Evolutionary conservation across 2,888 invertebrate species (phyloP).

Genomic region (Meta bourneti): DNA sequence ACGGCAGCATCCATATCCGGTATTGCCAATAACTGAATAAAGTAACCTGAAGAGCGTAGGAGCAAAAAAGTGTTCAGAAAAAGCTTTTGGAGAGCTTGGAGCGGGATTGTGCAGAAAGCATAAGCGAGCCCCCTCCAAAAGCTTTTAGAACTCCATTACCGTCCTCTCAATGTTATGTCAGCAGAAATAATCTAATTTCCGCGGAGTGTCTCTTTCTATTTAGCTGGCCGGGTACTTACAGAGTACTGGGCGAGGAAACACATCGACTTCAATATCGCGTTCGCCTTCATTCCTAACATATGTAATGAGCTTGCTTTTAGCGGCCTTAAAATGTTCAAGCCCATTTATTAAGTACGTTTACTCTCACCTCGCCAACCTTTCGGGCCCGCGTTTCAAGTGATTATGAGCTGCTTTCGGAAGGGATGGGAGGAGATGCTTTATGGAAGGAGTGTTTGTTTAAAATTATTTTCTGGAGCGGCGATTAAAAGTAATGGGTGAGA

Average conservation of each 20-base stretch:
- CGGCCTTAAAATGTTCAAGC: slow-evolving; percentile 58
- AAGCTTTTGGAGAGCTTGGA: neutral
- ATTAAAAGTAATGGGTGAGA: too few relatives aligned
- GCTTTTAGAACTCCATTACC: slow-evolving; percentile 66
- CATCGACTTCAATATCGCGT: slow-evolving; percentile 38
- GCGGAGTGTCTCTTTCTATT: slow-evolving; percentile 55
- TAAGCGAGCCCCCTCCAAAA: slow-evolving; percentile 20
- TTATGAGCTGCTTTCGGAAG: neutral
- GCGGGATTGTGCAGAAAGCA: slow-evolving; percentile 9
- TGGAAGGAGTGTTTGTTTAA: neutral
- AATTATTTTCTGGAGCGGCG: too few relatives aligned
- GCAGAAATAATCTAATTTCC: slow-evolving; percentile 67
- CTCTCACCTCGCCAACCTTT: slow-evolving; percentile 8
- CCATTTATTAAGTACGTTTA: slow-evolving; percentile 39
- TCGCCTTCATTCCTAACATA: slow-evolving; percentile 29
- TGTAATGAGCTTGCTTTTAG: slow-evolving; percentile 63
- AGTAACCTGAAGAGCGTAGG: too few relatives aligned
- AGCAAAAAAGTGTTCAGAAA: neutral
- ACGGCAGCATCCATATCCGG: too few relatives aligned
- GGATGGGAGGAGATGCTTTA: neutral
- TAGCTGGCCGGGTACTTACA: neutral
- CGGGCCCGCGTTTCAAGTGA: neutral
- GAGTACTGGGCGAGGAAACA: slow-evolving; percentile 3
- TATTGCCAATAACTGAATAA: too few relatives aligned
- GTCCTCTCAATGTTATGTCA: slow-evolving; percentile 44